phyloP scores from a whole-genome alignment of 2,888 invertebrate genomes.

The Anticlea derivata region DNA sequence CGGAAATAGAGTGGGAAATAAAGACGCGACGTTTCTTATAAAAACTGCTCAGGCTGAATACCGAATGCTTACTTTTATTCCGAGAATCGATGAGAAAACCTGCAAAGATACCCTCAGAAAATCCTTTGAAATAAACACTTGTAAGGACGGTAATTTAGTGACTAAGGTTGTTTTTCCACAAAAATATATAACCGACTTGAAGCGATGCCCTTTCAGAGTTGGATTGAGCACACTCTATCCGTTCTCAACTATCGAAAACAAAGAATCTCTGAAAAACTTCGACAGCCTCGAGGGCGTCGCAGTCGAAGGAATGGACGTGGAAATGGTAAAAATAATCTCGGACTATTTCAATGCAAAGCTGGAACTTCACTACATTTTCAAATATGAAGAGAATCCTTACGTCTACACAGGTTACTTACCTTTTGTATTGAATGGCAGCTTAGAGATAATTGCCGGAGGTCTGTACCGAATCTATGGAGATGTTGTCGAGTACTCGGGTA shows the following conservation, averaged over 20 bases:
- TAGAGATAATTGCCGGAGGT: slow-evolving; percentile 66
- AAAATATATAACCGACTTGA: slow-evolving; percentile 51
- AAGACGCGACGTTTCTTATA: slow-evolving; percentile 51
- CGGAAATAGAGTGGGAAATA: slow-evolving; percentile 37
- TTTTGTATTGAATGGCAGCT: slow-evolving; percentile 56
- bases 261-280: slow-evolving; percentile 42
- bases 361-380: slow-evolving; percentile 49
- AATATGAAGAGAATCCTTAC: slow-evolving; percentile 46
- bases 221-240: slow-evolving; percentile 59
- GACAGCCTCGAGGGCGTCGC: slow-evolving; percentile 42
- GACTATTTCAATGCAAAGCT: slow-evolving; percentile 57
- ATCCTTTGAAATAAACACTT: slow-evolving; percentile 45
- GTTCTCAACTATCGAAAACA: slow-evolving; percentile 49
- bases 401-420: slow-evolving; percentile 44
- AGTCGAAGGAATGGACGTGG: slow-evolving; percentile 55
- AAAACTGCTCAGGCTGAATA: slow-evolving; percentile 27
- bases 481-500: slow-evolving; percentile 62
- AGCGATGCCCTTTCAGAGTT: slow-evolving; percentile 57
- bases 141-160: slow-evolving; percentile 43
- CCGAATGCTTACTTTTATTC: slow-evolving; percentile 46
- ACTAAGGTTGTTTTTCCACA: slow-evolving; percentile 44
- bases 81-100: slow-evolving; percentile 45
- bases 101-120: slow-evolving; percentile 43
- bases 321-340: slow-evolving; percentile 61
- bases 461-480: slow-evolving; percentile 61